phyloP scores from a whole-genome alignment of 1,140 invertebrate genomes.

The Drosophila lowei region DNA sequence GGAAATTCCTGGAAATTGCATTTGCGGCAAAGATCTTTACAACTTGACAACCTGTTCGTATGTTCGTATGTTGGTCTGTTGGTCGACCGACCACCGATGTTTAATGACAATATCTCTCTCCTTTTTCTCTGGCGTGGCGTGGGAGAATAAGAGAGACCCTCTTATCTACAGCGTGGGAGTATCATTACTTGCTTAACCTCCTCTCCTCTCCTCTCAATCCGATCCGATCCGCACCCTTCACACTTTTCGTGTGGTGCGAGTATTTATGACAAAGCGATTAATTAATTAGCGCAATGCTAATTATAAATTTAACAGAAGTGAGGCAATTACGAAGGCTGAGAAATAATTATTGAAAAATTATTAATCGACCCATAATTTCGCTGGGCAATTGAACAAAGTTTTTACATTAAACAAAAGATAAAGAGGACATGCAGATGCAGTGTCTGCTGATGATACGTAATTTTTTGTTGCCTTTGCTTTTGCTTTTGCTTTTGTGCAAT shows the following conservation, averaged over 20 bases:
- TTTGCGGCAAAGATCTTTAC: conserved; percentile 72
- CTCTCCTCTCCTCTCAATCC: background rate
- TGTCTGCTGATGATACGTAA: background rate
- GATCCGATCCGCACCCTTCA: background rate
- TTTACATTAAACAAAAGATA: conserved; percentile 78
- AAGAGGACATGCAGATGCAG: conserved; percentile 29
- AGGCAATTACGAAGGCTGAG: conserved; percentile 30
- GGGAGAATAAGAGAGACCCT: conserved; percentile 43
- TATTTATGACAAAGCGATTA: conserved; percentile 62
- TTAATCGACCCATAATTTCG: conserved; percentile 66
- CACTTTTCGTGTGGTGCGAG: conserved; percentile 21
- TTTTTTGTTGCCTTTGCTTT: conserved; percentile 11
- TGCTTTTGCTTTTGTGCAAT: conserved; percentile 65
- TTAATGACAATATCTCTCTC: conserved; percentile 66
- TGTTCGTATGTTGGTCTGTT: conserved; percentile 5
- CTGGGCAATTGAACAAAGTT: conserved; percentile 63
- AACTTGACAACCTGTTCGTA: conserved; percentile 41
- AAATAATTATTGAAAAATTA: conserved; percentile 58
- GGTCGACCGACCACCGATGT: conserved; percentile 36
- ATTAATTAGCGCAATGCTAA: conserved; percentile 77
- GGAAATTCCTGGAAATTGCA: conserved; percentile 71
- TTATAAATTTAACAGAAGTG: conserved; percentile 54
- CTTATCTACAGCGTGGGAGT: conserved; percentile 48
- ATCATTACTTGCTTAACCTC: conserved; percentile 26
- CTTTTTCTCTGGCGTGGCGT: conserved; percentile 55